Evolutionary conservation across 2,113 vertebrate species (phyloP).

Genomic region (Pituophis catenifer): DNA sequence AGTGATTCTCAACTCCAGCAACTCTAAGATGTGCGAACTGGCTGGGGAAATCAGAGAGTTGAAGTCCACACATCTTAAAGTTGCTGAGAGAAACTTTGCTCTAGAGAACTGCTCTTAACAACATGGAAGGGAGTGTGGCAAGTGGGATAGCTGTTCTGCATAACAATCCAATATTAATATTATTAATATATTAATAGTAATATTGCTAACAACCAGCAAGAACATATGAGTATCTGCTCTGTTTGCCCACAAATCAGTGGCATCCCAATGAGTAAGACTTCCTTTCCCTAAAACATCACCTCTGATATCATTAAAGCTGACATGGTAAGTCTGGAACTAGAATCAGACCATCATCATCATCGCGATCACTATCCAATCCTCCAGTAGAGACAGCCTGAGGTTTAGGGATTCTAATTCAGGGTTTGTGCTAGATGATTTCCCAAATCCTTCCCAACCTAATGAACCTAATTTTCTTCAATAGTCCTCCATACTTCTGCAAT

Average conservation of each 20-base stretch:
- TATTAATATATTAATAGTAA: too few relatives aligned
- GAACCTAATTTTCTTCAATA: neutral
- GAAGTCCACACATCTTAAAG: neutral
- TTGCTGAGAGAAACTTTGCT: neutral
- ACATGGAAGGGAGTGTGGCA: neutral
- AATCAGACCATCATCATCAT: neutral
- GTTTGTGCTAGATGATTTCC: neutral
- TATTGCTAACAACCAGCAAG: too few relatives aligned
- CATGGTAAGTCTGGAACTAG: neutral
- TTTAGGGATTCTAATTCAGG: neutral
- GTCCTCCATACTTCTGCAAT: neutral
- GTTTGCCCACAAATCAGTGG: neutral
- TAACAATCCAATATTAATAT: neutral
- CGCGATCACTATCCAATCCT: neutral
- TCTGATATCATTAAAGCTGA: neutral
- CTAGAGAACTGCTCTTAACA: neutral
- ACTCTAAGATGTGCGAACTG: neutral
- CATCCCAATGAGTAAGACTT: neutral
- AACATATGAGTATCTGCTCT: neutral
- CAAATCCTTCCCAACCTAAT: neutral
- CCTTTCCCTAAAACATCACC: neutral
- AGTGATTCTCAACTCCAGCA: neutral
- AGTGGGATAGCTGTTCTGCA: neutral
- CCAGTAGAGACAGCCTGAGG: neutral
- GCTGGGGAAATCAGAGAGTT: neutral